Evolutionary conservation across 2,113 vertebrate species (phyloP).

Genomic region (Glareola pratincola): DNA sequence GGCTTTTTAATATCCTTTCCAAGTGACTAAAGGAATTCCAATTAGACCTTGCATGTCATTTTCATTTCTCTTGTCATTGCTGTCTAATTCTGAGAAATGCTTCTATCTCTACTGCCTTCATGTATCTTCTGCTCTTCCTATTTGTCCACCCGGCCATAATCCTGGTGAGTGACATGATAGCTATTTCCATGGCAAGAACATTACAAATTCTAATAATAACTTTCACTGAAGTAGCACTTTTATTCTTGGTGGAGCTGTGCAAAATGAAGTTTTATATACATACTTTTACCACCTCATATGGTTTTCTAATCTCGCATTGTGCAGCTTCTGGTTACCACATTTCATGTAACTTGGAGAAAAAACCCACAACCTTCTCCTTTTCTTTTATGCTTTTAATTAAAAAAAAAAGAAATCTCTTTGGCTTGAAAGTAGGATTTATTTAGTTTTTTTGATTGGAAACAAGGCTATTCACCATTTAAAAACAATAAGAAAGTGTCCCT

Average conservation of each 20-base stretch:
- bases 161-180: constrained; percentile 38
- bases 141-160: constrained; percentile 39
- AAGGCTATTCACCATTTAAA: background rate
- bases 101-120: constrained; percentile 8
- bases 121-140: constrained; percentile 21
- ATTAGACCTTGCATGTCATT: constrained; percentile 39
- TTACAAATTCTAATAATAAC: constrained; percentile 48
- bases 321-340: background rate
- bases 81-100: constrained; percentile 51
- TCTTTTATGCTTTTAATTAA: background rate
- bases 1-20: constrained; percentile 49
- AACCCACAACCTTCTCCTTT: background rate
- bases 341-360: background rate
- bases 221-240: constrained; percentile 14
- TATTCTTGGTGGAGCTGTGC: background rate
- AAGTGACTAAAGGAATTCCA: constrained; percentile 55
- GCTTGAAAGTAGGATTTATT: background rate
- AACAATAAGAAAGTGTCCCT: background rate
- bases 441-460: background rate
- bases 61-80: constrained; percentile 32
- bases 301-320: background rate
- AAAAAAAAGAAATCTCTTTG: background rate
- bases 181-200: constrained; percentile 38
- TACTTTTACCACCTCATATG: background rate
- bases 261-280: background rate